Evolutionary conservation across 2,888 invertebrate species (phyloP).

Genomic region (Callyntrura guangdongensis): DNA sequence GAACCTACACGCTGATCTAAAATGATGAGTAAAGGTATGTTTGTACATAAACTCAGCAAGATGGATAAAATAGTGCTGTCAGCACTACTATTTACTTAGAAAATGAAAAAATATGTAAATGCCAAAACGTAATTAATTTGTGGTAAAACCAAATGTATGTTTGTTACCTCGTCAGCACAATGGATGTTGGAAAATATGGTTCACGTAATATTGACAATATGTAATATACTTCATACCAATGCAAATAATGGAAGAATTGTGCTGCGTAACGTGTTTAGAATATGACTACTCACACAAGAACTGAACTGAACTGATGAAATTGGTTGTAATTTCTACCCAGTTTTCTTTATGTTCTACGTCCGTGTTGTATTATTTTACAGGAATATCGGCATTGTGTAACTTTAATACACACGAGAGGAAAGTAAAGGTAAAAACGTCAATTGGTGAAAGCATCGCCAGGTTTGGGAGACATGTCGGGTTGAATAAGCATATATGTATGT

Average conservation of each 20-base stretch:
- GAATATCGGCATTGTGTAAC: background rate
- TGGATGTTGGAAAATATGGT: no score
- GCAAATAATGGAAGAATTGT: background rate
- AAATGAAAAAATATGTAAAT: no score
- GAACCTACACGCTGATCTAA: no score
- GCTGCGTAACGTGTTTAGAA: background rate
- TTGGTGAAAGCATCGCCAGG: constrained; percentile 59
- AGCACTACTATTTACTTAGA: no score
- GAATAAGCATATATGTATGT: constrained; percentile 37
- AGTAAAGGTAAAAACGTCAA: constrained; percentile 1
- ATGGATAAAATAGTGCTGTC: no score
- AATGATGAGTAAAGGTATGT: no score
- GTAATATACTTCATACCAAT: no score
- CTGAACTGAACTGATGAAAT: background rate
- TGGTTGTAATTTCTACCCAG: background rate
- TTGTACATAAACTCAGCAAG: no score
- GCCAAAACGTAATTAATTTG: no score
- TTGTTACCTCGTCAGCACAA: no score
- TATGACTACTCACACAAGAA: background rate
- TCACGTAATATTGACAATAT: no score
- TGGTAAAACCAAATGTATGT: no score
- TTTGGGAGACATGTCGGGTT: constrained; percentile 35
- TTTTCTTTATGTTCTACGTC: background rate
- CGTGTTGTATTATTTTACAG: constrained; percentile 3
- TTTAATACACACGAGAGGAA: constrained; percentile 19